These are phyloP conservation scores for Perizoma flavofasciatum DNA, from an alignment of 2,888 invertebrate genomes.

Conservation along the genomic window DNA sequence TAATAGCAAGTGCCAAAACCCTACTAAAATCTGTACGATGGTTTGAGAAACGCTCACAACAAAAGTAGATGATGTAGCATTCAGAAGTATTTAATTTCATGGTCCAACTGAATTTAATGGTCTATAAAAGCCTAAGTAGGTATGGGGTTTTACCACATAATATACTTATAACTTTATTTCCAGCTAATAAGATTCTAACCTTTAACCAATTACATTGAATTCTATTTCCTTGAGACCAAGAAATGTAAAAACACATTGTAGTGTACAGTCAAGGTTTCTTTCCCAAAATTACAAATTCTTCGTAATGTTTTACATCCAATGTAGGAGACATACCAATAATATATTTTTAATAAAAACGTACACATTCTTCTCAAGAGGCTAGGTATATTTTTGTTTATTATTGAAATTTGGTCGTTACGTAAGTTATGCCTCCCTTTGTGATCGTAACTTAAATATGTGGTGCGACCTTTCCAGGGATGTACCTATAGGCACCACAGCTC, in stretches of 20 bases:
- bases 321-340: slow-evolving; percentile 1
- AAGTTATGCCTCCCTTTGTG: slow-evolving; percentile 22
- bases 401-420: slow-evolving; percentile 34
- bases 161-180: slow-evolving; percentile 23
- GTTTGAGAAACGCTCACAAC: slow-evolving; percentile 7
- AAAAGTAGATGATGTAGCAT: background rate
- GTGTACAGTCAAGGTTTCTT: background rate
- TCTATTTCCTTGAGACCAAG: slow-evolving; percentile 21
- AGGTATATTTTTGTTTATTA: slow-evolving; percentile 29
- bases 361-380: slow-evolving; percentile 27
- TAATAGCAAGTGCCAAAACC: slow-evolving; percentile 29
- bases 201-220: slow-evolving; percentile 36
- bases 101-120: slow-evolving; percentile 19
- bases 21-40: slow-evolving; percentile 26
- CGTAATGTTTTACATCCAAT: background rate
- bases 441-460: slow-evolving; percentile 38
- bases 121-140: slow-evolving; percentile 20
- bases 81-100: slow-evolving; percentile 19
- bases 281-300: background rate
- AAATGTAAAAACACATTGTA: background rate
- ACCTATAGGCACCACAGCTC: slow-evolving; percentile 37
- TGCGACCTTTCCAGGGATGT: slow-evolving; percentile 61
- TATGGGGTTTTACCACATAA: slow-evolving; percentile 15
- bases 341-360: slow-evolving; percentile 26
- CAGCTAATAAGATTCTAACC: slow-evolving; percentile 41